Conservation (phyloP, 2,113 vertebrate genomes). For the Leuciscus idus region DNA sequence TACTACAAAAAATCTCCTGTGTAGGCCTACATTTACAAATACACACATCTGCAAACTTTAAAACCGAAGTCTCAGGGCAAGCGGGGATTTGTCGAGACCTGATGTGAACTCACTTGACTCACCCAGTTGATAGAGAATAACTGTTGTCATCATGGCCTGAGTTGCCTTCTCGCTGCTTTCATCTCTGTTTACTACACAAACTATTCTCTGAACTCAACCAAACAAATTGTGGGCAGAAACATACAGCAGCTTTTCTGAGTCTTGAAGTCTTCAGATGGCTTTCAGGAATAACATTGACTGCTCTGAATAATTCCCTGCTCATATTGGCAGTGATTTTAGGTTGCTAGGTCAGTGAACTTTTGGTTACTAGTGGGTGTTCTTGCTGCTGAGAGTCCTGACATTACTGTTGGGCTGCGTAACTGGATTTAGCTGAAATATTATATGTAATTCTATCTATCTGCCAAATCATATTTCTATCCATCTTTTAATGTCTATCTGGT, state of each 20-base stretch:
- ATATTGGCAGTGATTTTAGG: background rate
- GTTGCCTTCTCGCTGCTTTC: constrained; percentile 5
- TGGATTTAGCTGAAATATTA: background rate
- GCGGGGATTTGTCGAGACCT: background rate
- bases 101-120: constrained; percentile 2
- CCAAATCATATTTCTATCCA: no score
- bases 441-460: background rate
- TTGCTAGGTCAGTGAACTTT: background rate
- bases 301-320: background rate
- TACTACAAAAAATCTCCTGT: background rate
- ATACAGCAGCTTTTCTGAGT: background rate
- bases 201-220: constrained; percentile 10
- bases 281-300: background rate
- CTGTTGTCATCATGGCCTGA: background rate
- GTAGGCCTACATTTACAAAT: background rate
- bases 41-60: background rate
- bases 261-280: background rate
- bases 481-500: background rate
- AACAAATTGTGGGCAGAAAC: background rate
- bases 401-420: background rate
- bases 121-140: constrained; percentile 20
- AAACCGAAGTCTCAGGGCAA: background rate
- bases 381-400: background rate
- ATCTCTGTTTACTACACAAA: background rate
- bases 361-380: background rate